Base-by-base conservation (phyloP, 2,888 invertebrate genomes). In the Tryphoninae sp. region DNA sequence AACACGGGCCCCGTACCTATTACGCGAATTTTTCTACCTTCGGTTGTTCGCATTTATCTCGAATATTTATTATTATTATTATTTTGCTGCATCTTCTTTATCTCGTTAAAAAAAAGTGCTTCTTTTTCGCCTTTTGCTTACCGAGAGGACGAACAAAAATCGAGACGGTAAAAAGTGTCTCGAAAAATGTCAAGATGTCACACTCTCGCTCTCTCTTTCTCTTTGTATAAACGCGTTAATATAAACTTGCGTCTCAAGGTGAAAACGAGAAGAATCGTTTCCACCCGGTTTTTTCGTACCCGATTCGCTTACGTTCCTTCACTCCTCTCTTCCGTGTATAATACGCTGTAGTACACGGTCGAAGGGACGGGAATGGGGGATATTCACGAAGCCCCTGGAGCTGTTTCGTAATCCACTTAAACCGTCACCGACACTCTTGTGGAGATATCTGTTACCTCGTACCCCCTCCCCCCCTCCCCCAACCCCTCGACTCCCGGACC, bases 371-470 rank as follows among this genome's bases (percentile, higher is more conserved):
- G 33, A 7, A 13, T 0, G 58, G 42, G 58, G 22, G 62, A 3
- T 68, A 55, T 74, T 19, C 42, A 22, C 26, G 77, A 80, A 79
- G 72, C 74, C 80, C 67, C 71, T n/a, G 68, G 42, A 68, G 76
- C 68, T 77, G 71, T 67, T 67, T n/a, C 42, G 45, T 78, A 82
- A 82, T 82, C 82, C 77, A 80, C 68, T 82, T 82, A 82, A 51
- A 69, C 65, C 45, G 68, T 58, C 62, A 73, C 69, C 42, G 77
- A 67, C 59, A 75, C 76, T 76, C 59, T 53, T 61, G 42, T 19
- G 23, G 49, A 62, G 72, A 79, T 78, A 79, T 67, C 55, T 76
- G 64, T 76, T 58, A 33, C 59, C 58, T 4, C 13, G 8, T 51
- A 13, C 13, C 9, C 33, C 33, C 13, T 13, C 13, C 13, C 13